phyloP scores from a whole-genome alignment of 2,797 vertebrate genomes.

The Strix occidentalis region DNA sequence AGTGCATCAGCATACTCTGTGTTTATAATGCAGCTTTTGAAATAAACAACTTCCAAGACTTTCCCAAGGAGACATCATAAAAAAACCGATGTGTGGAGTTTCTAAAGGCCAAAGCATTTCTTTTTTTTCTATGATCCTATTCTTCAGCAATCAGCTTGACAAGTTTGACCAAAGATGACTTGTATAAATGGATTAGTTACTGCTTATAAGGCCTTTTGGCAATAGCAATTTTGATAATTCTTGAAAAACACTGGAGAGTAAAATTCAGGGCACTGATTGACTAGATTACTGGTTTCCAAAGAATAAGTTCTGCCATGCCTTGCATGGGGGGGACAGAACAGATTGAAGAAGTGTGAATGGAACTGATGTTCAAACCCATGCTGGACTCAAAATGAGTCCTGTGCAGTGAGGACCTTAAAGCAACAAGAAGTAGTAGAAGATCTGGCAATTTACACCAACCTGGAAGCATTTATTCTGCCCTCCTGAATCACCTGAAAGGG shows the following conservation, averaged over 20 bases:
- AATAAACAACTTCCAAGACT: background rate
- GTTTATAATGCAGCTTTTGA: background rate
- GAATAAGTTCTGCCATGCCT: background rate
- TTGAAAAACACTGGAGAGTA: background rate
- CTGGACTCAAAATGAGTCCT: background rate
- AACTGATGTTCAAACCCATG: background rate
- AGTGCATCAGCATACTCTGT: background rate
- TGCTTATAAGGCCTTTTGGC: background rate
- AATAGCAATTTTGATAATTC: background rate
- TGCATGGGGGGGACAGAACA: background rate
- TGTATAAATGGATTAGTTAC: background rate
- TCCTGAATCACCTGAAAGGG: background rate
- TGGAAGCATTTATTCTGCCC: background rate
- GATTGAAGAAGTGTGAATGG: background rate
- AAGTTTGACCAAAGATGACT: background rate
- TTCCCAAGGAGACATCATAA: background rate
- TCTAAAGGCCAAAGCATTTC: background rate
- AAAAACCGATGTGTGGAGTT: background rate
- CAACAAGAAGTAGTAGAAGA: background rate
- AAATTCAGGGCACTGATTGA: background rate
- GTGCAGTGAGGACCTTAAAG: background rate
- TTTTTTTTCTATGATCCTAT: background rate
- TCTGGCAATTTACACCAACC: background rate
- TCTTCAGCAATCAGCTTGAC: background rate
- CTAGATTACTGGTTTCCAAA: background rate